Evolutionary conservation across 35 echinoderm and acorn worm species (phyloP).

Genomic region (Acanthaster planci): DNA sequence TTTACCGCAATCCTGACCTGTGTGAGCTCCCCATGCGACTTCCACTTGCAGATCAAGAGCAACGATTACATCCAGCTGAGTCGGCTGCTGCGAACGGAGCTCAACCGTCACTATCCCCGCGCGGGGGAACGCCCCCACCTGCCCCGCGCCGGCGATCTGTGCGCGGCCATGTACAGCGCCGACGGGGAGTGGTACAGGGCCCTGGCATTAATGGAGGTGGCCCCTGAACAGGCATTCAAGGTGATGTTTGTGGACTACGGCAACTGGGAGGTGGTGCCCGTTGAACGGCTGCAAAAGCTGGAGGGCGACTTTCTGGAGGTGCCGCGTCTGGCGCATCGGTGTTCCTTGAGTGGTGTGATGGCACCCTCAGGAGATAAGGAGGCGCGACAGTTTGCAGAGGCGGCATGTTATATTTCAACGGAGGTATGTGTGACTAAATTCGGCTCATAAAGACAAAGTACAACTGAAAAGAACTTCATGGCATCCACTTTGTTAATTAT

Average conservation of each 20-base stretch:
- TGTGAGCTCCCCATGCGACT: background rate
- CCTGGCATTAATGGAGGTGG: background rate
- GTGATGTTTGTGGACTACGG: conserved; percentile 23
- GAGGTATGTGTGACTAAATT: too few relatives aligned
- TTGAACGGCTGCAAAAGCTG: background rate
- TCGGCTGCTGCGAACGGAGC: background rate
- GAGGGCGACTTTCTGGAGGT: background rate
- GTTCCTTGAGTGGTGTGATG: background rate
- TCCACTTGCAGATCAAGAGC: background rate
- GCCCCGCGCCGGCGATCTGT: background rate
- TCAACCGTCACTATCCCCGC: background rate
- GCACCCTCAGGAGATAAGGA: background rate
- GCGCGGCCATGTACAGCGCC: background rate
- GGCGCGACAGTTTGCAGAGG: background rate
- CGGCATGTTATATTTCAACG: background rate
- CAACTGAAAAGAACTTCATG: too few relatives aligned
- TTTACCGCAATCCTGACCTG: background rate
- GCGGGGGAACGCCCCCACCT: background rate
- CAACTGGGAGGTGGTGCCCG: background rate
- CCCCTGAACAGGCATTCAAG: background rate
- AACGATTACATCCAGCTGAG: background rate
- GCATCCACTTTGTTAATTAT: too few relatives aligned
- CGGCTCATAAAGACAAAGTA: too few relatives aligned
- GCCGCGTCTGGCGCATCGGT: background rate
- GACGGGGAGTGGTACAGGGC: conserved; percentile 17